Conservation (phyloP, 2,797 vertebrate species). For the Alfaro cultratus region DNA sequence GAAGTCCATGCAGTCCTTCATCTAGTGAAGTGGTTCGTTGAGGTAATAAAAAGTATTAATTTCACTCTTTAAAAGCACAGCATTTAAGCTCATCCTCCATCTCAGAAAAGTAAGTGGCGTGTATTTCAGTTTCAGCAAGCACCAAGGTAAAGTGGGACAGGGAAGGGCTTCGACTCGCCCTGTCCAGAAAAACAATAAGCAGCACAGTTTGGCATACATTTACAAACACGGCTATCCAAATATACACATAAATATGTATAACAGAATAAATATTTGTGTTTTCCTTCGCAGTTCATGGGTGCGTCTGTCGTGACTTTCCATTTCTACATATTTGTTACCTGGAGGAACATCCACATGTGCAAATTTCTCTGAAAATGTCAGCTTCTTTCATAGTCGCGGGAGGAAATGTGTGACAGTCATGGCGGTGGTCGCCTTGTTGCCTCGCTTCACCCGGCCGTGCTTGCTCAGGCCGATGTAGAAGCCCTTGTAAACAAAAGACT, state of each 20-base stretch:
- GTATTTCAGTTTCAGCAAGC: constrained; percentile 79
- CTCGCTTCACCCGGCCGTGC: constrained; percentile 89
- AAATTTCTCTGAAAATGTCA: constrained; percentile 81
- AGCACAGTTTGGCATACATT: constrained; percentile 77
- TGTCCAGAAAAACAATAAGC: constrained; percentile 76
- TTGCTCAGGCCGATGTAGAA: constrained; percentile 96
- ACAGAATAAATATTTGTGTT: constrained; percentile 82
- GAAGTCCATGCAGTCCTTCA: constrained; percentile 77
- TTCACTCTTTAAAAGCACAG: constrained; percentile 75
- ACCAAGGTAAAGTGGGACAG: constrained; percentile 79
- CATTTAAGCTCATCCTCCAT: constrained; percentile 66
- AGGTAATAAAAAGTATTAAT: constrained; percentile 82
- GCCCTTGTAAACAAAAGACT: constrained; percentile 88
- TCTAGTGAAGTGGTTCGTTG: constrained; percentile 76
- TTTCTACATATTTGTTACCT: constrained; percentile 75
- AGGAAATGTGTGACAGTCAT: constrained; percentile 98
- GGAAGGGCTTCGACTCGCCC: constrained; percentile 67
- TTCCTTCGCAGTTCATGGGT: constrained; percentile 68
- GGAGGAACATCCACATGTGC: constrained; percentile 86
- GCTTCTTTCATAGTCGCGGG: constrained; percentile 88
- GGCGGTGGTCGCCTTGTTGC: constrained; percentile 90
- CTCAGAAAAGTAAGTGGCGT: constrained; percentile 74
- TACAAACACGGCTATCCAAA: constrained; percentile 86
- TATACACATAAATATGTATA: constrained; percentile 86
- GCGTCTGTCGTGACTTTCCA: constrained; percentile 58